These are phyloP conservation scores for Chelonus formosanus DNA, from an alignment of 2,888 invertebrate genomes.

Conservation along the genomic window DNA sequence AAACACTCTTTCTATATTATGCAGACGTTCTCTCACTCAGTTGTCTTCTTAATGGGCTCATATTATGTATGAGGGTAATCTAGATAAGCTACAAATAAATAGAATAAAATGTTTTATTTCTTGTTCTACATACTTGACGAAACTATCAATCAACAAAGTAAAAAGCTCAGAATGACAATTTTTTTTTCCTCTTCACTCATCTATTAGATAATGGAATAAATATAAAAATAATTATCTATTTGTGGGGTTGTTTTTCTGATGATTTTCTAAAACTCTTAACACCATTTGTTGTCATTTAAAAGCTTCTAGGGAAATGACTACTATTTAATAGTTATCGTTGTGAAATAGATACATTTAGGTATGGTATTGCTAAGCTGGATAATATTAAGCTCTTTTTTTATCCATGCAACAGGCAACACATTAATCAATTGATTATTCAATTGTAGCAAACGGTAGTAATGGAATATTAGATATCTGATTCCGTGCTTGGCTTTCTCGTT, in stretches of 20 bases:
- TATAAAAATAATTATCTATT: too few species aligned
- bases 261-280: too few species aligned
- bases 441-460: neutral
- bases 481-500: constrained; percentile 11
- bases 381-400: neutral
- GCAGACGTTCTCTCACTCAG: constrained; percentile 41
- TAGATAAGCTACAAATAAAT: neutral
- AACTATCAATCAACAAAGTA: too few species aligned
- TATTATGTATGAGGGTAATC: neutral
- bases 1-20: constrained; percentile 57
- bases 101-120: neutral
- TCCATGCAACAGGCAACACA: constrained; percentile 13
- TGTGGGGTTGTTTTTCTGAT: too few species aligned
- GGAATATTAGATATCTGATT: neutral
- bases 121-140: too few species aligned
- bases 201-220: too few species aligned
- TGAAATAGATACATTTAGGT: too few species aligned
- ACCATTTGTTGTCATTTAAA: too few species aligned
- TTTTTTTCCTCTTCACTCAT: too few species aligned
- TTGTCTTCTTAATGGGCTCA: constrained; percentile 18
- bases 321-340: too few species aligned
- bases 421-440: constrained; percentile 21
- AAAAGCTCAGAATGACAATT: too few species aligned
- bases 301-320: too few species aligned
- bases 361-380: neutral